These are phyloP conservation scores for Onychorhynchus coronatus DNA, from an alignment of 2,113 vertebrate species.

Conservation along the genomic window DNA sequence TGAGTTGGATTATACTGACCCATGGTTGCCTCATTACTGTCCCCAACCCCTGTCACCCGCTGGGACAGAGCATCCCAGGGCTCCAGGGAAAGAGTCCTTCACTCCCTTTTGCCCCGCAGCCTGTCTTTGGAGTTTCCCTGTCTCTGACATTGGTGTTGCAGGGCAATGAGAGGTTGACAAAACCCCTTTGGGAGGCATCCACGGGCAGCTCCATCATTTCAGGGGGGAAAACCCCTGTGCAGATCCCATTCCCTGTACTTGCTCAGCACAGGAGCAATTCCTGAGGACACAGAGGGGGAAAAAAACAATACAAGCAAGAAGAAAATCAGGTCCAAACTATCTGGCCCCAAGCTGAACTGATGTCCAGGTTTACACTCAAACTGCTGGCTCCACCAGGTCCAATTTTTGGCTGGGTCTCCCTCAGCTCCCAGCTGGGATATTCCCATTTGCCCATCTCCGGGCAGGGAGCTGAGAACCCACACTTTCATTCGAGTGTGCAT, in stretches of 20 bases:
- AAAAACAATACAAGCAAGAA: not conserved
- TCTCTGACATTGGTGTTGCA: not conserved
- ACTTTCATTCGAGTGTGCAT: fast-evolving
- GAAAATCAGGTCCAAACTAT: not conserved
- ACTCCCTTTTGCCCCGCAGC: not conserved
- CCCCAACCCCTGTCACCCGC: fast-evolving
- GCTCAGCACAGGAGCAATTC: not conserved
- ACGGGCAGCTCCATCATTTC: not conserved
- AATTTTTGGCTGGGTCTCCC: not conserved
- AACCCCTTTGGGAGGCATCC: fast-evolving
- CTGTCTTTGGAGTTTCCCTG: not conserved
- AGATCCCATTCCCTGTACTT: not conserved
- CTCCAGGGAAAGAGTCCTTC: not conserved
- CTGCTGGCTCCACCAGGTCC: not conserved
- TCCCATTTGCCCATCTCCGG: not conserved
- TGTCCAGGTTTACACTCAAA: not conserved
- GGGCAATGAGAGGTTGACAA: not conserved
- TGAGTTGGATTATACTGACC: not conserved
- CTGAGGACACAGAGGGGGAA: not conserved
- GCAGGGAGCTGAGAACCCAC: not conserved
- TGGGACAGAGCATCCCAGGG: not conserved
- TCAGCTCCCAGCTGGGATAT: not conserved
- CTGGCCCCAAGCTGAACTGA: not conserved
- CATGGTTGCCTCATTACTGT: not conserved
- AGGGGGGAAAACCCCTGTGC: not conserved